Evolutionary conservation across 2,113 vertebrate species (phyloP).

Genomic region (Ovis aries): ARS-UI_Ramb_v3.0 NC_056080.1:10272501-10273000

Average conservation of each 20-base stretch:
- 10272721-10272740: not conserved
- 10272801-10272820: not conserved
- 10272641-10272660: not conserved
- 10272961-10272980: not conserved
- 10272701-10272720: not conserved
- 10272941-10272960: not conserved
- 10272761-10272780: not conserved
- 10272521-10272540: not conserved
- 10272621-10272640: not conserved
- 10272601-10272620: not conserved
- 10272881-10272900: not conserved
- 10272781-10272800: not conserved
- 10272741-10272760: not conserved
- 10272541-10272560: not conserved
- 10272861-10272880: not conserved
- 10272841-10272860: conserved; percentile 4
- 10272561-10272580: not conserved
- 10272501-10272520: not conserved
- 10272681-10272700: not conserved
- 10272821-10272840: not conserved
- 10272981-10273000: not conserved
- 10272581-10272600: not conserved
- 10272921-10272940: not conserved
- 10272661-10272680: not conserved
- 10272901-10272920: not conserved